phyloP scores from a whole-genome alignment of 2,113 vertebrate species.

The Caretta caretta region DNA sequence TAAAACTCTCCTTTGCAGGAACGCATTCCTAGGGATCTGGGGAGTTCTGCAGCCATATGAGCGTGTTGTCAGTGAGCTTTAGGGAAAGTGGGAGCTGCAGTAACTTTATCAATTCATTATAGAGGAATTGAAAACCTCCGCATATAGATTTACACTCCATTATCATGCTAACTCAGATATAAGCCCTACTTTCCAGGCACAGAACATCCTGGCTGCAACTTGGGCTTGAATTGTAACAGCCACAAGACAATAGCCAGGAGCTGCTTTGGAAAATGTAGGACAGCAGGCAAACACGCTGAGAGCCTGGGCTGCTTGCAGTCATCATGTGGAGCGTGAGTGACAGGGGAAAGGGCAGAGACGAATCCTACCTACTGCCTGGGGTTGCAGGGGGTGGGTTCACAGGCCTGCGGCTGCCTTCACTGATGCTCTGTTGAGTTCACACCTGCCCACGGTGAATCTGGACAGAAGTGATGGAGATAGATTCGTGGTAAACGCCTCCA shows the following conservation, averaged over 20 bases:
- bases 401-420: background rate
- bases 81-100: background rate
- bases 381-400: background rate
- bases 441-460: background rate
- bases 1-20: background rate
- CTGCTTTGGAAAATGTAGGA: background rate
- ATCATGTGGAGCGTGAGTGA: background rate
- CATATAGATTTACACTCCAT: background rate
- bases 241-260: background rate
- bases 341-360: no score
- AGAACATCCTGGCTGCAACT: background rate
- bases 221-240: background rate
- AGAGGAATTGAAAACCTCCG: background rate
- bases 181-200: background rate
- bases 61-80: background rate
- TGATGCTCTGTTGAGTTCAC: background rate
- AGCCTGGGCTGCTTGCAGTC: background rate
- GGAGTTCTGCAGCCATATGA: background rate
- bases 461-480: background rate
- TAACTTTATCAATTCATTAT: background rate
- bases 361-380: no score
- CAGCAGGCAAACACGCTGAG: background rate
- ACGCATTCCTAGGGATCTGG: background rate
- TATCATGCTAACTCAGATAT: background rate
- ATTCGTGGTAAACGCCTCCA: background rate